A percentile compares a stretch with the other conserved stretches of the same genome.
phyloP scores from a whole-genome alignment of 2,888 invertebrate genomes.

The Ormia ochracea region DNA sequence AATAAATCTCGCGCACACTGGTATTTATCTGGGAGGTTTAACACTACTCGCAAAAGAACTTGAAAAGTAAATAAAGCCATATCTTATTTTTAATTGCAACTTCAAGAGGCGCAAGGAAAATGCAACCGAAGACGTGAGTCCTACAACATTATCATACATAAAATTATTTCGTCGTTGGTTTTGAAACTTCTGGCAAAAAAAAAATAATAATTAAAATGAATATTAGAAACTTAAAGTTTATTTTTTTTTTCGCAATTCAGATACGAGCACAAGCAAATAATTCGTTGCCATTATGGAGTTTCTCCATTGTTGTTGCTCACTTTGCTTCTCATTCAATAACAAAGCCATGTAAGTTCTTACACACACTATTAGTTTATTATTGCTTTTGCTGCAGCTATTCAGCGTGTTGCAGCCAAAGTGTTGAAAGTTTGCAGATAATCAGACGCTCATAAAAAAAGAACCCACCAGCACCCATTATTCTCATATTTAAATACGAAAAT shows the following conservation, averaged over 20 bases:
- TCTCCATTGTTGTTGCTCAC: constrained; percentile 31
- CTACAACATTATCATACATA: background rate
- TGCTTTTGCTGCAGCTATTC: background rate
- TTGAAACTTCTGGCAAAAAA: background rate
- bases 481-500: constrained; percentile 37
- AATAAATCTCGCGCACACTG: too few species aligned
- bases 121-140: background rate
- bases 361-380: constrained; percentile 24
- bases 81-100: background rate
- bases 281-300: constrained; percentile 30
- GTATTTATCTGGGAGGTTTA: too few species aligned
- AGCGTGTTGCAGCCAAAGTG: constrained; percentile 34
- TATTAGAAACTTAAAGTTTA: constrained; percentile 33
- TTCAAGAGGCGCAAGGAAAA: background rate
- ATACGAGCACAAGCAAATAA: constrained; percentile 30
- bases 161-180: background rate
- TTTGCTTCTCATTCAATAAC: too few species aligned
- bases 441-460: background rate
- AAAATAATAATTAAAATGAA: background rate
- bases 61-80: too few species aligned
- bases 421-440: background rate
- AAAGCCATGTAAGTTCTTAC: constrained; percentile 21
- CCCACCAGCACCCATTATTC: constrained; percentile 36
- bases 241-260: background rate
- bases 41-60: too few species aligned